Conservation (phyloP, 2,797 vertebrate species). For the Sphaeramia orbicularis region DNA sequence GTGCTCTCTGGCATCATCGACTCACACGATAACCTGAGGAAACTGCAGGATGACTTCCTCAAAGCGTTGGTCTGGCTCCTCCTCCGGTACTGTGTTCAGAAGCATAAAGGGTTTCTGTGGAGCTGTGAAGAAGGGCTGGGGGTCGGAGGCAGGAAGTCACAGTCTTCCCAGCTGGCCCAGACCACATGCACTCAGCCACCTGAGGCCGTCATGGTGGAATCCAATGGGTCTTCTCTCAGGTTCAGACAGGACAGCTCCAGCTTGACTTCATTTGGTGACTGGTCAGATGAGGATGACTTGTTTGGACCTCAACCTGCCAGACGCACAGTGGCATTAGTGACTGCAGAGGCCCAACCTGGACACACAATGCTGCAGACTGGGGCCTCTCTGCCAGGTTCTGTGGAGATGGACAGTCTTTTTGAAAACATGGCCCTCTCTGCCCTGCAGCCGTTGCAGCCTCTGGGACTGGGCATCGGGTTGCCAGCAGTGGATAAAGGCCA, state of each 20-base stretch:
- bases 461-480: conserved; percentile 88
- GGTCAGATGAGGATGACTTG: conserved; percentile 93
- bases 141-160: conserved; percentile 77
- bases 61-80: conserved; percentile 95
- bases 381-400: conserved; percentile 91
- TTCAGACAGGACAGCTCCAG: conserved; percentile 87
- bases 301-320: conserved; percentile 89
- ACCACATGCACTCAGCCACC: conserved; percentile 68
- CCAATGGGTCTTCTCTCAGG: conserved; percentile 74
- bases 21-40: conserved; percentile 93
- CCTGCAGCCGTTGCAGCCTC: conserved; percentile 87
- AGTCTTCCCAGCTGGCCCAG: conserved; percentile 78
- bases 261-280: conserved; percentile 90
- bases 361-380: conserved; percentile 71
- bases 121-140: conserved; percentile 70
- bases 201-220: conserved; percentile 74
- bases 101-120: conserved; percentile 76
- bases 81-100: conserved; percentile 89
- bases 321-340: conserved; percentile 85
- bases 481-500: conserved; percentile 90
- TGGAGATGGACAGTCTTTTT: conserved; percentile 87
- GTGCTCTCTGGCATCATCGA: conserved; percentile 97
- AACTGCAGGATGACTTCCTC: conserved; percentile 94
- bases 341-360: conserved; percentile 77
- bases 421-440: conserved; percentile 84